Percentiles rank a stretch among this genome's conserved stretches.
phyloP scores from a whole-genome alignment of 2,113 vertebrate species.

The Blennius ocellaris region DNA sequence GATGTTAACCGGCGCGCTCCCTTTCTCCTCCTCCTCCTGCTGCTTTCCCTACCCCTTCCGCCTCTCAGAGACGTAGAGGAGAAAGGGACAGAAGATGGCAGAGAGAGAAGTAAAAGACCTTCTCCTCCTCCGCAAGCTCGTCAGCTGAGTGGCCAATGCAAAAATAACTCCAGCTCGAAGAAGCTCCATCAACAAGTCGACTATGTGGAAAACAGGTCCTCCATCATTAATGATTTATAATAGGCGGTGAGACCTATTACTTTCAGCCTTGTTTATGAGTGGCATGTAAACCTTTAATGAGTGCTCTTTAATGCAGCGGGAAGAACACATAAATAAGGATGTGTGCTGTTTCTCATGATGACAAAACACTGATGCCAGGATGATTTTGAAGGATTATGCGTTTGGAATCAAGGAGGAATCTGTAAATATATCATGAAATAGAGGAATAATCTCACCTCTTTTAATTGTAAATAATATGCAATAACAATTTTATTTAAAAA shows the following conservation, averaged over 20 bases:
- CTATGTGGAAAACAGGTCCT: neutral
- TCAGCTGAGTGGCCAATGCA: constrained; percentile 55
- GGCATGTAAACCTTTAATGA: neutral
- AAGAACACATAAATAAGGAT: too few species aligned
- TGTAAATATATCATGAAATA: too few species aligned
- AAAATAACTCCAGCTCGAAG: constrained; percentile 59
- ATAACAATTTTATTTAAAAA: too few species aligned
- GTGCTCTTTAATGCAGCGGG: neutral
- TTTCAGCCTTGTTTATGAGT: neutral
- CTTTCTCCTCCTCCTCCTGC: constrained; percentile 14
- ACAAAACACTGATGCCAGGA: too few species aligned
- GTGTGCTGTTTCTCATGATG: too few species aligned
- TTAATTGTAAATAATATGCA: too few species aligned
- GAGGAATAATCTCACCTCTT: too few species aligned
- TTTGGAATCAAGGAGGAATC: too few species aligned
- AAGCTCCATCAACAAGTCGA: constrained; percentile 64
- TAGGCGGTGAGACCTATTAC: constrained; percentile 3
- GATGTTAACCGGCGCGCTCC: constrained; percentile 40
- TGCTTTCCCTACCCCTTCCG: neutral
- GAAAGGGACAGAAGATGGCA: constrained; percentile 66
- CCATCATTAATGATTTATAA: neutral
- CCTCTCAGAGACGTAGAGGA: constrained; percentile 42
- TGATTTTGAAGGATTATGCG: too few species aligned
- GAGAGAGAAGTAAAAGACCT: constrained; percentile 56
- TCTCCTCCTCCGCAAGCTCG: constrained; percentile 39